Evolutionary conservation across 2,113 vertebrate species (phyloP), one percentile per base, ranked within the genome.

Genomic region (Melanerpes aurifrons): DNA sequence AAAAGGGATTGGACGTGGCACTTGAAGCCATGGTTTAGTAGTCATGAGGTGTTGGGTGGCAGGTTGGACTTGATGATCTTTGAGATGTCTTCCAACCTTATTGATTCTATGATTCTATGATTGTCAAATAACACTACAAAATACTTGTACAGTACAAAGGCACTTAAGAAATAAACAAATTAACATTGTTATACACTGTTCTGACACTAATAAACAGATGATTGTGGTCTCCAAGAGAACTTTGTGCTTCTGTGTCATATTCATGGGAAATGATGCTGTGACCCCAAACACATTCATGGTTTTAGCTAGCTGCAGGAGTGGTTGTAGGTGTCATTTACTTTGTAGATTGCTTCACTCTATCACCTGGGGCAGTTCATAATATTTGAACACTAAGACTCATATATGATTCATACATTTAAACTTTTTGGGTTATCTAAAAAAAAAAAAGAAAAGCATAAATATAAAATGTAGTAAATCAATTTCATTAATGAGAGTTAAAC

Each of bases 401-500:
- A 81, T 79, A 70, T 82, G 45, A 84, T 56, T 91, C 31, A 70
- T 45, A 28, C 22, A 77, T 94, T 93, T 83, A 96, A 96, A 97
- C 94, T 75, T 95, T 80, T 96, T 95, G 89, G 76, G 58, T 87
- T 61, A 92, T 94, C 80, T 48, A 25, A 92, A 84, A 93, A 96
- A 35, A 35, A 93, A 45, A 57, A 92, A 85, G 93, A 96, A 94
- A 82, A 90, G 17, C 19, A 16, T 88, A 95, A 97, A 96, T 26
- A 68, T 28, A 76, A 71, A 86, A 77, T 62, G 76, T 8, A 91
- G 21, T 90, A 95, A 87, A 91, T 94, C 72, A 87, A 17, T 84
- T 95, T 91, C 86, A 96, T 97, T 97, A 97, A 90, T 94, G 77
- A 28, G 74, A 94, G 15, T 69, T 87, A 92, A 87, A 91, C n/a